Evolutionary conservation across 1,140 invertebrate genomes (phyloP).

Genomic region (Drosophila carrolli): DNA sequence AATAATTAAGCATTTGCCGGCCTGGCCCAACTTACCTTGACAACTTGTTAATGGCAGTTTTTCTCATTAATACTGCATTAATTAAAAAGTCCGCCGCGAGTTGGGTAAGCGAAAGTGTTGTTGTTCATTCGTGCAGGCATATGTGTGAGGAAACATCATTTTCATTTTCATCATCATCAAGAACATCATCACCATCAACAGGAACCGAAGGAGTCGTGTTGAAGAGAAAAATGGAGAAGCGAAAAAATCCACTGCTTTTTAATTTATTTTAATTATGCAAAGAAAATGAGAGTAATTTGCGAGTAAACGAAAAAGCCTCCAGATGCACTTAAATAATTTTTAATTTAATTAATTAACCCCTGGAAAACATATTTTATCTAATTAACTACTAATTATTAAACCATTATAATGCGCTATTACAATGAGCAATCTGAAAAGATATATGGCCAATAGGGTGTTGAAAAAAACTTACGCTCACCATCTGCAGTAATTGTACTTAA

Average conservation of each 20-base stretch:
- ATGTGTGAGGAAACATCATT: constrained; percentile 54
- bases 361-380: too few species aligned
- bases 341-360: constrained; percentile 16
- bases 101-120: constrained; percentile 26
- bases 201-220: constrained; percentile 10
- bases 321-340: constrained; percentile 13
- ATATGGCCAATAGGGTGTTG: too few species aligned
- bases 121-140: constrained; percentile 17
- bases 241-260: constrained; percentile 36
- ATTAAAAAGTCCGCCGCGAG: constrained; percentile 85
- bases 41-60: constrained; percentile 90
- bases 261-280: constrained; percentile 56
- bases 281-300: constrained; percentile 17
- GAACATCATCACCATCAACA: constrained; percentile 24
- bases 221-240: constrained; percentile 6
- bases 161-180: constrained; percentile 19
- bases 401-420: too few species aligned
- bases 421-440: too few species aligned
- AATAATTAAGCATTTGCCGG: constrained; percentile 68
- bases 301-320: constrained; percentile 8
- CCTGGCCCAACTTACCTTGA: constrained; percentile 86
- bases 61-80: constrained; percentile 90
- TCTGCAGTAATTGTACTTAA: too few species aligned
- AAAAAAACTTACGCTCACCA: too few species aligned
- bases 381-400: too few species aligned